Base-by-base conservation (phyloP, 2,888 invertebrate species). In the Stenolophus ochropezus region DNA sequence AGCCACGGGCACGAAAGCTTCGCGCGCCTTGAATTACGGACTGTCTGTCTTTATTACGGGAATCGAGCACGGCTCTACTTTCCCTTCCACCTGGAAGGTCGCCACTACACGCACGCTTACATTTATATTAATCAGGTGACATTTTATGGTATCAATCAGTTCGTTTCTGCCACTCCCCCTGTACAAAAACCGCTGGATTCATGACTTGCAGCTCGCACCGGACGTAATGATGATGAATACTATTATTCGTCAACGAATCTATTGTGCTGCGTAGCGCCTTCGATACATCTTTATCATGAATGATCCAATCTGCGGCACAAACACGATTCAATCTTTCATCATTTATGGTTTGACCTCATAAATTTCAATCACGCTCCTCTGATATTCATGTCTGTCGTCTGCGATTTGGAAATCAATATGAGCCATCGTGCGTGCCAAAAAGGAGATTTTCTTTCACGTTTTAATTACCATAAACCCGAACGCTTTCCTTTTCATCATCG, bases 391-490 rank as follows among this genome's bases (percentile, higher is more conserved):
- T 61, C 61, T 71, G 53, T 80, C 51, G 71, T 76, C 47, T 76
- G 42, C 33, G 58, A 33, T 58, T 53, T 42, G 47, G 42, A 47
- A 80, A 80, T 80, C 80, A 80, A 80, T 80, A 73, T 42, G 8
- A 42, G 33, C 33, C 11, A 42, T 11, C 11, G 51, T n/a, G 14
- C 53, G 27, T 25, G 33, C 53, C 65, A 14, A 78, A 58, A 76
- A 58, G 58, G 56, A 20, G 3, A 3, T 18, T 49, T 27, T 11
- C 42, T 27, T 86, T 85, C 86, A 89, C 88, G 87, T 88, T 89
- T 89, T 89, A 89, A 89, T 89, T 89, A 89, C 88, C 85, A 84
- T 83, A 84, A 84, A 84, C 86, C 86, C 86, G n/a, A n/a, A n/a
- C n/a, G n/a, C n/a, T n/a, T n/a, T n/a, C n/a, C n/a, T n/a, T n/a